A percentile compares a stretch with the other conserved stretches of the same genome.
Conservation (phyloP, 2,888 invertebrate species). For the Protophormia terraenovae region DNA sequence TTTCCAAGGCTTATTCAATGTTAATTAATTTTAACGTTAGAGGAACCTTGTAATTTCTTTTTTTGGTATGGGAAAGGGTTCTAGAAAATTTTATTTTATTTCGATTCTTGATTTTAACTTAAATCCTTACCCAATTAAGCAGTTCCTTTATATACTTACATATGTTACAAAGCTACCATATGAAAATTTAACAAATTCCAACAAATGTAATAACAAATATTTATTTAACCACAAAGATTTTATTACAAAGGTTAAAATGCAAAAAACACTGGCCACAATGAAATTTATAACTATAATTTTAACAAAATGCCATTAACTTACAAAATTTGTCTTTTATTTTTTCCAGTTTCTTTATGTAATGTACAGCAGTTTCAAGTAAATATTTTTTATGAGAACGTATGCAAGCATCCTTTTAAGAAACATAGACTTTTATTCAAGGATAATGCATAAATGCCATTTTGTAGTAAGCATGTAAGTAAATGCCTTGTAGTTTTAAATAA, state of each 20-base stretch:
- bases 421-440: no score
- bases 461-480: no score
- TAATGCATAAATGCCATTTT: conserved; percentile 21
- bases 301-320: conserved; percentile 57
- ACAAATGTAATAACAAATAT: conserved; percentile 3
- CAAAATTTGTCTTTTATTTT: background rate
- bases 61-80: background rate
- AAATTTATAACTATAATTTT: conserved; percentile 61
- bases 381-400: background rate
- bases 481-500: no score
- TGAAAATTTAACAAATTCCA: background rate
- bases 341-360: conserved; percentile 9
- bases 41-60: background rate
- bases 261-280: conserved; percentile 6
- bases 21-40: background rate
- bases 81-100: background rate
- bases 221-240: conserved; percentile 13
- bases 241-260: background rate
- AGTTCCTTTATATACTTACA: background rate
- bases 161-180: background rate
- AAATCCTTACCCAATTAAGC: conserved; percentile 28
- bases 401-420: background rate
- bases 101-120: no score
- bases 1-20: background rate
- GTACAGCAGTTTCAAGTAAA: no score